A percentile compares a stretch with the other conserved stretches of the same genome.
Evolutionary conservation across 1,140 invertebrate species (phyloP).

Genomic region (Diploscapter pachys): DNA sequence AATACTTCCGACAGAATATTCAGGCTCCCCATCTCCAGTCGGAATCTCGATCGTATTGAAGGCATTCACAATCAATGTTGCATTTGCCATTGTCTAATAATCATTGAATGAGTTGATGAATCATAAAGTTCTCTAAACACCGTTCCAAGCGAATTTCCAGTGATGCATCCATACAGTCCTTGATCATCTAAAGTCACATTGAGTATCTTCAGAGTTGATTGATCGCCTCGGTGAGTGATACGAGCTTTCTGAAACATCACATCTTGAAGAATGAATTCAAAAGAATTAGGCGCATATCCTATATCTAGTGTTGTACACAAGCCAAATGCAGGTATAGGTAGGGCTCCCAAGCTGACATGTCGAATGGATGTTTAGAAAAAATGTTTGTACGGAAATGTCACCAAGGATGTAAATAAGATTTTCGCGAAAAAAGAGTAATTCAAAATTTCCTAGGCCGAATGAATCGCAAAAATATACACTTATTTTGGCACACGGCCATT

Average conservation of each 20-base stretch:
- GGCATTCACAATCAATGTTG: constrained; percentile 56
- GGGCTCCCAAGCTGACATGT: too few relatives aligned
- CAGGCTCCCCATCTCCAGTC: constrained; percentile 36
- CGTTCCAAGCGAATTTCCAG: constrained; percentile 53
- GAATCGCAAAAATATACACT: too few relatives aligned
- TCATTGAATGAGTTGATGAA: background rate
- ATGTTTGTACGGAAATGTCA: too few relatives aligned
- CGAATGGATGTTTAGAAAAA: background rate
- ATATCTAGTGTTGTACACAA: too few relatives aligned
- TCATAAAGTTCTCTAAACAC: constrained; percentile 27
- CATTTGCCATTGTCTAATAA: constrained; percentile 57
- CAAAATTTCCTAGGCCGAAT: too few relatives aligned
- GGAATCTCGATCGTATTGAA: constrained; percentile 50
- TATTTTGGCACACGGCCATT: too few relatives aligned
- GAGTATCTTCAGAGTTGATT: constrained; percentile 46
- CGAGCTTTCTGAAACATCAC: constrained; percentile 44
- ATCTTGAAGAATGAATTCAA: background rate
- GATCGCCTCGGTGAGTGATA: constrained; percentile 45
- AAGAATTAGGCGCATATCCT: too few relatives aligned
- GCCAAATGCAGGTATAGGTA: too few relatives aligned
- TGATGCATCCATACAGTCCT: constrained; percentile 55
- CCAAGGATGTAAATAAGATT: too few relatives aligned
- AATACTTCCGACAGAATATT: constrained; percentile 27
- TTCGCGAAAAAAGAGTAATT: too few relatives aligned
- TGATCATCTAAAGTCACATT: constrained; percentile 53